Evolutionary conservation across 1,140 invertebrate species (phyloP).

Genomic region (Atta texana): DNA sequence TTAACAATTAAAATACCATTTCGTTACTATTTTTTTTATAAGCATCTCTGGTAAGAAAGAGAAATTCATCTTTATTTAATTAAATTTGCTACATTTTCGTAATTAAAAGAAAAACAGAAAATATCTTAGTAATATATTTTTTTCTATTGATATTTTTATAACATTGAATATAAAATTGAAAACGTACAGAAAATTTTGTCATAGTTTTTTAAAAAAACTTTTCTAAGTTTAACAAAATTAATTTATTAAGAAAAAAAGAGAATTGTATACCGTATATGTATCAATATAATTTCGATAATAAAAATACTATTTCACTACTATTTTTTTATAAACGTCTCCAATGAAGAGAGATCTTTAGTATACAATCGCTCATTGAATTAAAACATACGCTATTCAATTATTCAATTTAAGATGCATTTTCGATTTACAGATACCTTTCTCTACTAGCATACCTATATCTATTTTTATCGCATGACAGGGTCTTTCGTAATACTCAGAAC

Average conservation of each 20-base stretch:
- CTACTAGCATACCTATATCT: background rate
- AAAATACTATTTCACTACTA: background rate
- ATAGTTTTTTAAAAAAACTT: background rate
- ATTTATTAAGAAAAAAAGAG: background rate
- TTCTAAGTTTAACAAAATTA: background rate
- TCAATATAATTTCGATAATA: background rate
- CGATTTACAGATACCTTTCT: conserved; percentile 32
- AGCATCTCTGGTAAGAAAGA: too few species aligned
- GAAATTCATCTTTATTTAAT: too few species aligned
- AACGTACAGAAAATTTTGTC: background rate
- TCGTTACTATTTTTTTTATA: too few species aligned
- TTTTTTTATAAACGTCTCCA: background rate
- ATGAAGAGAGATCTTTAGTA: background rate
- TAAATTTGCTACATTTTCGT: background rate
- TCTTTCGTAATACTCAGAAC: conserved; percentile 59
- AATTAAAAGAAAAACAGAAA: background rate
- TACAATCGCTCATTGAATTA: background rate
- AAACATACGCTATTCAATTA: background rate
- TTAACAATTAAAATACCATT: too few species aligned
- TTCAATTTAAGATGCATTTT: conserved; percentile 15
- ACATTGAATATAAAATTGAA: background rate
- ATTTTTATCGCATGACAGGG: conserved; percentile 61
- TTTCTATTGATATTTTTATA: background rate
- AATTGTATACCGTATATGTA: too few species aligned
- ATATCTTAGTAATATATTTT: background rate